Evolutionary conservation across 64 coral and sea anemone species (phyloP).

Genomic region (Montipora cactus): DNA sequence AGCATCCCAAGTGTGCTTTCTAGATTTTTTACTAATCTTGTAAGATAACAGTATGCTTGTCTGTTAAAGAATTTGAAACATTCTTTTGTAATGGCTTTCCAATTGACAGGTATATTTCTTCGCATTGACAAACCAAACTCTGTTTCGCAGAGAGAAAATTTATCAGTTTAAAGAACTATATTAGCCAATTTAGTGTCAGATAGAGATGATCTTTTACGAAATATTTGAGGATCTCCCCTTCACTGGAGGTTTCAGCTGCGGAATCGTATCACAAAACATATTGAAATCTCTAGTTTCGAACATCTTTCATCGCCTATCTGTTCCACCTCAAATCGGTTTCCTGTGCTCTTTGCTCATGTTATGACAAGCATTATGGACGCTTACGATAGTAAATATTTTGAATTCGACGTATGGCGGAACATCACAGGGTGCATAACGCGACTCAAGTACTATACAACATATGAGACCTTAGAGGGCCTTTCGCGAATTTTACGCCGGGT

Average conservation of each 20-base stretch:
- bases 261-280: constrained; percentile 1
- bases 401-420: background rate
- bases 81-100: background rate
- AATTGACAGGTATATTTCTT: background rate
- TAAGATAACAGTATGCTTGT: constrained; percentile 8
- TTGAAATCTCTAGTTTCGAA: background rate
- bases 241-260: background rate
- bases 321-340: background rate
- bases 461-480: no score
- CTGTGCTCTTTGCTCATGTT: background rate
- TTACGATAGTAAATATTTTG: constrained; percentile 25
- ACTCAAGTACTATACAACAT: background rate
- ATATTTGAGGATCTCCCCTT: background rate
- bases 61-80: constrained; percentile 16
- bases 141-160: background rate
- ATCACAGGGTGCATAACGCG: background rate
- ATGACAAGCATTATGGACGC: constrained; percentile 20
- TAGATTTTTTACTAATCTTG: constrained; percentile 31
- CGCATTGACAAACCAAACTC: background rate
- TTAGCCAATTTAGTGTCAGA: background rate
- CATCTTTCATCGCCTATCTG: constrained; percentile 20
- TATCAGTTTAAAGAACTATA: background rate
- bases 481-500: no score
- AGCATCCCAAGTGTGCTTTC: constrained; percentile 22
- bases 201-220: background rate